phyloP scores from a whole-genome alignment of 2,888 invertebrate genomes.

The Diploptera punctata region DNA sequence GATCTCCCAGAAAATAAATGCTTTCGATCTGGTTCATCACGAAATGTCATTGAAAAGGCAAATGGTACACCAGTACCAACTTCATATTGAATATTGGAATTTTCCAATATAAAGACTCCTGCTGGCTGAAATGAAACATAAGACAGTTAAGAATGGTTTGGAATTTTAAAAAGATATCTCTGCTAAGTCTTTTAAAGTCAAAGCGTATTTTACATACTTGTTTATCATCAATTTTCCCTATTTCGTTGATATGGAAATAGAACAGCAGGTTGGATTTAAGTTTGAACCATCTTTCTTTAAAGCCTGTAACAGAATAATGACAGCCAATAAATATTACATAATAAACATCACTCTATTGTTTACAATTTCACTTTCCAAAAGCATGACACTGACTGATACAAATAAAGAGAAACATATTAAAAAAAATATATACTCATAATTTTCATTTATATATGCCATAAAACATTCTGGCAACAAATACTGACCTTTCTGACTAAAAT shows the following conservation, averaged over 20 bases:
- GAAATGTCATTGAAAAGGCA: slow-evolving; percentile 76
- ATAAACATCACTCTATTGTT: no score
- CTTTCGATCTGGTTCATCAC: slow-evolving; percentile 69
- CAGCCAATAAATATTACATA: no score
- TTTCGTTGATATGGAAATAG: slow-evolving; percentile 75
- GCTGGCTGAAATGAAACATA: slow-evolving; percentile 59
- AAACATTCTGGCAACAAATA: no score
- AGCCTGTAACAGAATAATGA: slow-evolving; percentile 70
- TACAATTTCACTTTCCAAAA: no score
- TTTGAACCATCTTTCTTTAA: slow-evolving; percentile 81
- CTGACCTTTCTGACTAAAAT: slow-evolving; percentile 45
- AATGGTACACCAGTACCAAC: slow-evolving; percentile 69
- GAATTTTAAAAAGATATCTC: not conserved
- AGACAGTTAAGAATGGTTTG: not conserved
- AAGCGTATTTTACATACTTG: slow-evolving; percentile 49
- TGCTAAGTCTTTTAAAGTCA: no score
- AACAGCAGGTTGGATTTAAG: slow-evolving; percentile 76
- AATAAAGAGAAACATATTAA: no score
- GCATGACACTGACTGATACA: no score
- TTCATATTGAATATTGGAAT: slow-evolving; percentile 72
- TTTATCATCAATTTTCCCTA: slow-evolving; percentile 67
- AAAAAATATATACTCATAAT: no score
- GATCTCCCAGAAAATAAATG: slow-evolving; percentile 75
- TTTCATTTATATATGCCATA: no score
- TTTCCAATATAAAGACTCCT: slow-evolving; percentile 77